phyloP scores from a whole-genome alignment of 2,797 vertebrate genomes.

The Zalophus californianus region DNA sequence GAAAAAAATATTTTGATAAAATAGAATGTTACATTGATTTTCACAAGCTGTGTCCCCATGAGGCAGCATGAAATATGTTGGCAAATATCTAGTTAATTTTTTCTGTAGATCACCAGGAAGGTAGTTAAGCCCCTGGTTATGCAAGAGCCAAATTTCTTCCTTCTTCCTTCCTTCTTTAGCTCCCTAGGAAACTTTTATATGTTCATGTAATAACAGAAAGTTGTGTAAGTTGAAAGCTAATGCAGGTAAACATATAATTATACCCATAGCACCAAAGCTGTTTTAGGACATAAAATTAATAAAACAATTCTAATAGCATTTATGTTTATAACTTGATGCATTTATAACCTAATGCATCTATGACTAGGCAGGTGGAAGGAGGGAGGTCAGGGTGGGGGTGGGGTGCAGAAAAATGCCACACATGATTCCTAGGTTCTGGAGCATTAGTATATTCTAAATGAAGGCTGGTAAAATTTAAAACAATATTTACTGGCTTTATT shows the following conservation, averaged over 20 bases:
- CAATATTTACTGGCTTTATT: neutral
- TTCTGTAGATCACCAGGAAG: neutral
- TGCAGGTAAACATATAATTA: slow-evolving; percentile 25
- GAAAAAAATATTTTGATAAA: neutral
- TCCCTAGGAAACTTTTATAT: neutral
- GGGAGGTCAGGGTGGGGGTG: neutral
- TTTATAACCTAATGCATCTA: neutral
- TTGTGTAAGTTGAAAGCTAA: neutral
- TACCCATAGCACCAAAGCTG: neutral
- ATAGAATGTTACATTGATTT: neutral
- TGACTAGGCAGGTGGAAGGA: neutral
- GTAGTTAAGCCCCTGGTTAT: neutral
- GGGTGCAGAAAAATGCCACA: neutral
- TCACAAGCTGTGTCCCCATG: neutral
- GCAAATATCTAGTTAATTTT: neutral
- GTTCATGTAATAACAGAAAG: neutral
- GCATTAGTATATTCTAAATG: neutral
- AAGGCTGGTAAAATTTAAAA: neutral
- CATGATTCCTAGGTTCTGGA: neutral
- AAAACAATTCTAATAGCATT: neutral
- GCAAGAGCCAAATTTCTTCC: neutral
- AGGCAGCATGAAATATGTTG: neutral
- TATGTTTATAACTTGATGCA: neutral
- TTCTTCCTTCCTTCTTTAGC: slow-evolving; percentile 13
- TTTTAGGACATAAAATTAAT: slow-evolving; percentile 45